A percentile compares a stretch with the other conserved stretches of the same genome.
Conservation (phyloP, 1,140 invertebrate genomes). For the Maniola jurtina region DNA sequence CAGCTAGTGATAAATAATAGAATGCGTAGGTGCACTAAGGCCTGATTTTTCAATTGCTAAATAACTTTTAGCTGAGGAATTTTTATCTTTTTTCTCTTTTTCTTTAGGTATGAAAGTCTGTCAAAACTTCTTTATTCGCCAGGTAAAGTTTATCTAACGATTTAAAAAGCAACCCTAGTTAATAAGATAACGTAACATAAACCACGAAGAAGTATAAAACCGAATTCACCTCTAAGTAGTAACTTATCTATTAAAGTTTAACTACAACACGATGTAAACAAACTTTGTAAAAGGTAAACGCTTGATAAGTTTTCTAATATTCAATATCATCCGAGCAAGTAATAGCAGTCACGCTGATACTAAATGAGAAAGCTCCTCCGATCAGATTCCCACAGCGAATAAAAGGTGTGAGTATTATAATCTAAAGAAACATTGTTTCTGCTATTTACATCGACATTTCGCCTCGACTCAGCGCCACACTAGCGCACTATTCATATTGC, state of each 20-base stretch:
- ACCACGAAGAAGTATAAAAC: too few relatives aligned
- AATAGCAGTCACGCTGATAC: slow-evolving; percentile 18
- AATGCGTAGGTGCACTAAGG: too few relatives aligned
- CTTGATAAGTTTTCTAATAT: slow-evolving; percentile 6
- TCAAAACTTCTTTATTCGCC: too few relatives aligned
- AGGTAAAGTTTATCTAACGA: too few relatives aligned
- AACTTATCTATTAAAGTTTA: background rate
- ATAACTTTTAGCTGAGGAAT: too few relatives aligned
- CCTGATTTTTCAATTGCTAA: too few relatives aligned
- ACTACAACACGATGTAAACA: background rate
- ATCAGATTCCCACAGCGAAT: slow-evolving; percentile 53
- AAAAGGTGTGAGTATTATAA: slow-evolving; percentile 48
- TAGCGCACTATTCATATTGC: slow-evolving; percentile 69
- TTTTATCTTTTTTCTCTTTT: too few relatives aligned
- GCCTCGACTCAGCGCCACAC: slow-evolving; percentile 46
- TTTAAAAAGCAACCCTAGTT: too few relatives aligned
- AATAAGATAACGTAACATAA: too few relatives aligned
- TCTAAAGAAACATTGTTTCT: slow-evolving; percentile 46
- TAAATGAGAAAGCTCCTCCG: slow-evolving; percentile 42
- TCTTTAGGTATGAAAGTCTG: too few relatives aligned
- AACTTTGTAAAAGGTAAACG: background rate
- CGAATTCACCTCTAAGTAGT: too few relatives aligned
- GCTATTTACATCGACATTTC: slow-evolving; percentile 54
- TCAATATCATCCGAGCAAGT: slow-evolving; percentile 9
- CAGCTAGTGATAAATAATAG: too few relatives aligned